Base-by-base conservation (phyloP, 2,888 invertebrate species). In the Tinea pellionella region DNA sequence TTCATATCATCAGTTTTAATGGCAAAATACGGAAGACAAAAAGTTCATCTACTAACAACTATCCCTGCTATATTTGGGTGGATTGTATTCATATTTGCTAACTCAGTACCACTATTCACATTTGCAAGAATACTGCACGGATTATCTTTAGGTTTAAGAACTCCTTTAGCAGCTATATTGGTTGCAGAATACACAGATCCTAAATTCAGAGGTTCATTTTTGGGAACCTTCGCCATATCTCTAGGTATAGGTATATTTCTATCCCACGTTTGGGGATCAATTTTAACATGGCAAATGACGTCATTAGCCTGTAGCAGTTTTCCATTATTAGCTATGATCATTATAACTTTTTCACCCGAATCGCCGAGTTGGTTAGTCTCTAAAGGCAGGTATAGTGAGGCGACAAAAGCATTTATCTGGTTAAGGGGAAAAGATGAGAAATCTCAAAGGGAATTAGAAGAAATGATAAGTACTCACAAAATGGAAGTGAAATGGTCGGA, bases 331-430 rank as follows among this genome's bases (percentile, higher is more conserved):
- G 86, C 68, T 57, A 80, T 91, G 69, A 76, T 70, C 0, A 80
- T 87, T 1, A 86, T 86, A 9, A 77, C 78, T 47, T 63, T 87
- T 1, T 87, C 87, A 0, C 91, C 91, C 0, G 93, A 93, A 75
- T 90, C 92, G 0, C 91, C 92, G 0, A 84, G 88, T 61, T 93
- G 92, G 92, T 71, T 93, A 60, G 84, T 91, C 0, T 88, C 90
- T 0, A 90, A 90, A 68, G 88, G 88, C 1, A 87, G 87, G 53
- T 77, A 82, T 2, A 83, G 82, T 1, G 88, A 90, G 63, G 92
- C 92, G 0, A 84, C 87, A 63, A 80, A 87, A 59, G 88, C 91
- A 0, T 90, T 92, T 43, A 82, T 79, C 64, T 91, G 89, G 87
- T 86, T 91, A 18, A 80, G 92, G 65, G 92, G 91, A 0, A 75